Evolutionary conservation across 2,888 invertebrate species (phyloP), one percentile per base, ranked within the genome.

Genomic region (Plagiodera versicolora): DNA sequence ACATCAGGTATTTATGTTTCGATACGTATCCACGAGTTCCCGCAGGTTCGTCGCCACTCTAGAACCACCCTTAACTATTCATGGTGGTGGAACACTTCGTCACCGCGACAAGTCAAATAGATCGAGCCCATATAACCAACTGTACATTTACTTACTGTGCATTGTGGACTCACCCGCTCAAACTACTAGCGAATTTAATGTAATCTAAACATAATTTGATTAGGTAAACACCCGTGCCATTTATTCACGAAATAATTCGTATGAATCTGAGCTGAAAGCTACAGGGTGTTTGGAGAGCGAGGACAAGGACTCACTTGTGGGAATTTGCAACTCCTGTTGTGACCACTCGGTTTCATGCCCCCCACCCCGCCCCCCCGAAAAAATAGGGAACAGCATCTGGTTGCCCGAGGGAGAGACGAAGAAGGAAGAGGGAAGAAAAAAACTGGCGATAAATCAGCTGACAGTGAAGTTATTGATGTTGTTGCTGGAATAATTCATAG

Each of bases 401-500:
- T 61, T 45, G 28, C 39, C 19, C 56, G 46, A 20, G 61, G 14
- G 50, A 57, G 52, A 56, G 45, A n/a, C 56, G 46, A 20, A 57
- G 14, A 46, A 57, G 52, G 52, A 32, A n/a, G n/a, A n/a, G n/a
- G n/a, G n/a, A n/a, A n/a, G 39, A 46, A 57, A 50, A 56, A 52
- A 56, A 56, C 50, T 16, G 50, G 35, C 57, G 64, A 71, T 72
- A 68, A 69, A 73, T 73, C 71, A 70, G 67, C 71, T 68, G 70
- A 68, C 70, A 68, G 68, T 67, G 70, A 69, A 73, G 72, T 73
- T 76, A 75, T 74, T 72, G 75, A 73, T 74, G 75, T 74, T 76
- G 74, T 75, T 71, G 73, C 66, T 64, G 66, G 75, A 77, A 75
- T 76, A 75, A 76, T 76, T 76, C 76, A 76, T 76, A 75, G 74